Evolutionary conservation across 2,888 invertebrate species (phyloP).

Genomic region (Polymixis flavicincta): DNA sequence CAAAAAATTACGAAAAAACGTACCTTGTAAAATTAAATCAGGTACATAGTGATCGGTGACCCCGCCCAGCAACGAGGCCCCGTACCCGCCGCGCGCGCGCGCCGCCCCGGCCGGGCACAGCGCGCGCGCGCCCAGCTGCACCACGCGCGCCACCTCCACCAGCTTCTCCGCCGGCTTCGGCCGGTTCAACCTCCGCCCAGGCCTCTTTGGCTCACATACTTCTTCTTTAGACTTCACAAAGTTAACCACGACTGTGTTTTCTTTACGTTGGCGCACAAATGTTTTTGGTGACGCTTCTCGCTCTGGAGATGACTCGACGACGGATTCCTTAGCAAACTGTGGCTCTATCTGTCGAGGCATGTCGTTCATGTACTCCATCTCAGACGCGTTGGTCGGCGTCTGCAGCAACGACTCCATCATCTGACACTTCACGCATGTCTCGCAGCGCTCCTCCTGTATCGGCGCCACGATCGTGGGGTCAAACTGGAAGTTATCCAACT

Average conservation of each 20-base stretch:
- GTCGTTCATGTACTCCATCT: conserved; percentile 91
- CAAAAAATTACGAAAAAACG: background rate
- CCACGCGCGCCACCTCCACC: conserved; percentile 80
- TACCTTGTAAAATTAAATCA: conserved; percentile 94
- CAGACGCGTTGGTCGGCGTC: conserved; percentile 95
- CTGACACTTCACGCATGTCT: conserved; percentile 89
- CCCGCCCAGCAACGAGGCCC: conserved; percentile 91
- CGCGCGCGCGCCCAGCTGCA: conserved; percentile 89
- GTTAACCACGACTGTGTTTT: conserved; percentile 87
- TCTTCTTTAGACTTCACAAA: conserved; percentile 49
- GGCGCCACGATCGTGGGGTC: conserved; percentile 87
- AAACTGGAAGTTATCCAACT: conserved; percentile 89
- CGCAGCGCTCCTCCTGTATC: conserved; percentile 88
- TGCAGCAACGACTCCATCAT: conserved; percentile 91
- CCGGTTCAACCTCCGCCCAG: conserved; percentile 59
- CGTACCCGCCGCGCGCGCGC: conserved; percentile 85
- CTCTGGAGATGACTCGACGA: conserved; percentile 67
- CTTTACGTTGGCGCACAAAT: conserved; percentile 83
- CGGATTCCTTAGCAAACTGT: conserved; percentile 82
- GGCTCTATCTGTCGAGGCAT: conserved; percentile 84
- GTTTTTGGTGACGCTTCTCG: conserved; percentile 81
- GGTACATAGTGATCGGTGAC: conserved; percentile 93
- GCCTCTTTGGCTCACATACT: conserved; percentile 57
- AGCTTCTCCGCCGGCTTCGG: conserved; percentile 60
- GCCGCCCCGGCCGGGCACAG: conserved; percentile 30